Conservation (phyloP, 2,113 vertebrate species). For the Vulpes vulpes region DNA sequence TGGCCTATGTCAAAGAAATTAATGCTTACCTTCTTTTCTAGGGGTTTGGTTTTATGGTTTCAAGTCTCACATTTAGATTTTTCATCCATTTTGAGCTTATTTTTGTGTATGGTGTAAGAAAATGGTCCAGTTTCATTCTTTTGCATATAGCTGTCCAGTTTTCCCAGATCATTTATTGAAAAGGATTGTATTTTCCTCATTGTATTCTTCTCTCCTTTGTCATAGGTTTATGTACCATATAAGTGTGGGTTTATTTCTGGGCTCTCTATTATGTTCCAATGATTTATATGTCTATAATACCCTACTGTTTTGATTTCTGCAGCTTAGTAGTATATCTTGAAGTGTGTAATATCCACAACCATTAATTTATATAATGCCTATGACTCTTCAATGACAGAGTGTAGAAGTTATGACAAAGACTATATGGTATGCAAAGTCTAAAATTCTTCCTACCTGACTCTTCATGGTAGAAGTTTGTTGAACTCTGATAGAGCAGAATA, state of each 20-base stretch:
- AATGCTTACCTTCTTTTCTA: not conserved
- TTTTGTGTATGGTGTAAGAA: not conserved
- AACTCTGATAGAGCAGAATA: not conserved
- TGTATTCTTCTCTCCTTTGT: not conserved
- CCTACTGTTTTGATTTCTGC: not conserved
- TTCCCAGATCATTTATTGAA: not conserved
- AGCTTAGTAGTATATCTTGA: not conserved
- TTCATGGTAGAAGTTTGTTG: not conserved
- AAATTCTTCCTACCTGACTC: not conserved
- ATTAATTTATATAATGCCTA: not conserved
- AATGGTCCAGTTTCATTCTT: not conserved
- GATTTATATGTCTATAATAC: not conserved
- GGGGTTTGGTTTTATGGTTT: not conserved
- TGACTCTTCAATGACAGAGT: not conserved
- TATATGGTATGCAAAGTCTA: not conserved
- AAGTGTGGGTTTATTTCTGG: not conserved
- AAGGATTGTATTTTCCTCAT: not conserved
- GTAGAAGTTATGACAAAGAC: not conserved
- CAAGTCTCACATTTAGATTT: not conserved
- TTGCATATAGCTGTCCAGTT: not conserved
- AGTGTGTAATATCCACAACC: not conserved
- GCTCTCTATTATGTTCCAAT: not conserved
- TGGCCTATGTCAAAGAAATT: not conserved
- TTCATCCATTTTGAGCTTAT: not conserved
- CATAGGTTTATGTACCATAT: not conserved